Evolutionary conservation across 2,888 invertebrate genomes (phyloP), one percentile per base, ranked within the genome.

Genomic region (Luffia ferchaultella): DNA sequence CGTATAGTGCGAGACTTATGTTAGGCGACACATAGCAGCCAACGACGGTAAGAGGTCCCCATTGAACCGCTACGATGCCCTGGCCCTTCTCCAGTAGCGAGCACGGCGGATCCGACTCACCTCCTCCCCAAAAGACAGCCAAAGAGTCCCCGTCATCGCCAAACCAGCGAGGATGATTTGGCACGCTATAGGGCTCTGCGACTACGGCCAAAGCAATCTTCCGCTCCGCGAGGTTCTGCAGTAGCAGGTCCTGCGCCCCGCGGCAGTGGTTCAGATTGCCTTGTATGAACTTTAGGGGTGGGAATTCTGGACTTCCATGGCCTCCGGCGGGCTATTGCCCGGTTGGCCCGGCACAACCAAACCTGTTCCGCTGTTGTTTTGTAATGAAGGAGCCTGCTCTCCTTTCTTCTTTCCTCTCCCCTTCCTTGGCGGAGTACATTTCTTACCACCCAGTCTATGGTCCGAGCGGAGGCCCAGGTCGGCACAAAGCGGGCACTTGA

Each of bases 21-120:
- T 57, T 60, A 0, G 59, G 60, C 0, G 58, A 57, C 50, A 59
- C 59, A 20, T 60, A 61, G 0, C 49, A 52, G 0, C 57, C 58
- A 0, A 59, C 17, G n/a, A n/a, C n/a, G n/a, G n/a, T n/a, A n/a
- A n/a, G n/a, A n/a, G n/a, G n/a, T n/a, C n/a, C n/a, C n/a, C n/a
- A n/a, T n/a, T n/a, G n/a, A n/a, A n/a, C n/a, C n/a, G n/a, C n/a
- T n/a, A n/a, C n/a, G n/a, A n/a, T n/a, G n/a, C n/a, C n/a, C n/a
- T n/a, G n/a, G n/a, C n/a, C n/a, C n/a, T n/a, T n/a, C n/a, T n/a
- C n/a, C n/a, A n/a, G n/a, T n/a, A n/a, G n/a, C n/a, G n/a, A n/a
- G n/a, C n/a, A n/a, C n/a, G n/a, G n/a, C n/a, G n/a, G n/a, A n/a
- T n/a, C n/a, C n/a, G n/a, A n/a, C n/a, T n/a, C n/a, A n/a, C n/a